Evolutionary conservation across 1,140 invertebrate species (phyloP), one percentile per base, ranked within the genome.

Genomic region (Brachionus plicatilis): DNA sequence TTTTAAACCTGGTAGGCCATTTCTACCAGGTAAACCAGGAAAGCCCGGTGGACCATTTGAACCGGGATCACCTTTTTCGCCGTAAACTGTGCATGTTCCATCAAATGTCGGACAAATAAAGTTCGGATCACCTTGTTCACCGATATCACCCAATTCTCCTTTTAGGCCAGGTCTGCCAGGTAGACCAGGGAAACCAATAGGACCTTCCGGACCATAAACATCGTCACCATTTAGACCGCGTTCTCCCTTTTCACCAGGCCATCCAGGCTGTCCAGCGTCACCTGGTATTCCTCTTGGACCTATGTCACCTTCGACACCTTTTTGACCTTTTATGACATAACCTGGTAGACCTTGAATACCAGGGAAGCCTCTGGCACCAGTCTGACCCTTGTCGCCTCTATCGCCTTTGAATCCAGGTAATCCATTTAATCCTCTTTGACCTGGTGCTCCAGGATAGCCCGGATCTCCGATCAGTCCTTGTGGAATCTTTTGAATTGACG

Each of bases 71-170:
- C 79, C 79, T 24, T 82, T 82, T 12, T 76, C 45, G 27, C 72
- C 72, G 14, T 76, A 50, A 33, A 82, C 20, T 0, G 33, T 47
- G 29, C 79, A 82, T 3, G 50, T 60, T 45, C 65, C 79, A 29
- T 82, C 65, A 37, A 43, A 43, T 65, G 79, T 60, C 9, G 29
- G 29, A 37, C 79, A 82, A 0, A 82, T 33, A 82, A 65, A 82
- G 45, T 65, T 65, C 11, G 79, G 79, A 68, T 82, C 79, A 33
- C 79, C 79, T 14, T 24, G 53, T 65, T 82, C 53, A 37, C 79
- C 79, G 2, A 66, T 3, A 37, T 82, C 65, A 27, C 79, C 79
- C 14, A 24, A 14, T 60, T 65, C 53, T 37, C 79, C 79, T 65
- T 82, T 82, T 12, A 45, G 65, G 14, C 79, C 79, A 12, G 33